Base-by-base conservation (phyloP, 2,113 vertebrate species). In the Calidris pygmaea region DNA sequence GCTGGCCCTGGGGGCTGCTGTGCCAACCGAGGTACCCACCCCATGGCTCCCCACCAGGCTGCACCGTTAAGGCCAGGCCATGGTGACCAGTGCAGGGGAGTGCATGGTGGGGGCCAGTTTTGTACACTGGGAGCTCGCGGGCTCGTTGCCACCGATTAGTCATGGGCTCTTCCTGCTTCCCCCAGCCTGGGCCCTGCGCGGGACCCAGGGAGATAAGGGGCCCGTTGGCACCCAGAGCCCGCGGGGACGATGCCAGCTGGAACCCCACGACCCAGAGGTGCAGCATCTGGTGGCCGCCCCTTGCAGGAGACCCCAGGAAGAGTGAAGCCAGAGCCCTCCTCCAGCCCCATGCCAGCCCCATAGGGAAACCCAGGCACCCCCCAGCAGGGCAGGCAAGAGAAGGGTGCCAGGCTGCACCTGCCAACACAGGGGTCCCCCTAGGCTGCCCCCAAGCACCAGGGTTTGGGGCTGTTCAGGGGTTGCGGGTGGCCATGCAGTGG, bases 81-180 rank as follows among this genome's bases (percentile, higher is more conserved):
- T 0, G 2, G 53, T 22, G 75, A 58, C 56, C 7, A 4, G 70
- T 0, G 1, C 71, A 66, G 26, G 4, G 66, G 74, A 63, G 71
- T 34, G 43, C 0, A 0, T 1, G 3, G 53, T 30, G 39, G 48
- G 55, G 59, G 19, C 15, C 0, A 8, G 17, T 60, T 92, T 47
- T 58, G 55, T 52, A 76, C 20, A 15, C 83, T 37, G 20, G 35
- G 50, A 95, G 55, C 60, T 88, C 23, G 6, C 29, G 8, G 89
- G 92, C 81, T 96, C 74, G 19, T 55, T 72, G 95, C 93, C 91
- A 94, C 75, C 26, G 8, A 90, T 90, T 93, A 96, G 94, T 97
- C 93, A 94, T 1, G 32, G 94, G 90, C 78, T 89, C 87, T 96
- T 97, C 95, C 78, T 92, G 93, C 93, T 96, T 96, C 92, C 88